Evolutionary conservation across 2,888 invertebrate species (phyloP).

Genomic region (Anoncus sp.): DNA sequence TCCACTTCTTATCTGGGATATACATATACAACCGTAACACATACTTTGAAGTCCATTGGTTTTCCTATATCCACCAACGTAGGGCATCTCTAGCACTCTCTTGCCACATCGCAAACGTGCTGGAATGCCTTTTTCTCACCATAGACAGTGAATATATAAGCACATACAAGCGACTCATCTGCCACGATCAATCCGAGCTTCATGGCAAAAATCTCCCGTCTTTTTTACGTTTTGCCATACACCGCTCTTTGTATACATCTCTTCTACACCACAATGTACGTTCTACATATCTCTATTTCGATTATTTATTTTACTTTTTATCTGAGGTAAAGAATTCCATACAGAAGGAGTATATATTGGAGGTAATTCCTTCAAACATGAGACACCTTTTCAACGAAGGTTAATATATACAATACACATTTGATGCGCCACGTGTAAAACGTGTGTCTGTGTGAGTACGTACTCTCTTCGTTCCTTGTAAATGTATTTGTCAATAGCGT

Average conservation of each 20-base stretch:
- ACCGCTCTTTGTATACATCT: background rate
- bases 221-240: background rate
- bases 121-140: slow-evolving; percentile 24
- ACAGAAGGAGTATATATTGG: background rate
- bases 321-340: background rate
- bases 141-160: slow-evolving; percentile 16
- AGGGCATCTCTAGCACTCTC: slow-evolving; percentile 29
- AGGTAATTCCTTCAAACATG: background rate
- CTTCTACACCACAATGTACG: background rate
- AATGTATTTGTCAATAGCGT: background rate
- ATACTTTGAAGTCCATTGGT: slow-evolving; percentile 16
- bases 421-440: background rate
- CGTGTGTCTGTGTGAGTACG: background rate
- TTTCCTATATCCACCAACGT: slow-evolving; percentile 13
- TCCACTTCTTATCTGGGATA: slow-evolving; percentile 22
- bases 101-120: slow-evolving; percentile 2
- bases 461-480: background rate
- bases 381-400: background rate
- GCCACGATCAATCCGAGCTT: background rate
- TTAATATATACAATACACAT: background rate
- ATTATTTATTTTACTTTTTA: background rate
- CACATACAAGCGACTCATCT: background rate
- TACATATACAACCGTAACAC: background rate
- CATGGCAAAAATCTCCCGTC: slow-evolving; percentile 16
- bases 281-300: background rate